Evolutionary conservation across 2,888 invertebrate species (phyloP).

Genomic region (Cheilosia scutellata): DNA sequence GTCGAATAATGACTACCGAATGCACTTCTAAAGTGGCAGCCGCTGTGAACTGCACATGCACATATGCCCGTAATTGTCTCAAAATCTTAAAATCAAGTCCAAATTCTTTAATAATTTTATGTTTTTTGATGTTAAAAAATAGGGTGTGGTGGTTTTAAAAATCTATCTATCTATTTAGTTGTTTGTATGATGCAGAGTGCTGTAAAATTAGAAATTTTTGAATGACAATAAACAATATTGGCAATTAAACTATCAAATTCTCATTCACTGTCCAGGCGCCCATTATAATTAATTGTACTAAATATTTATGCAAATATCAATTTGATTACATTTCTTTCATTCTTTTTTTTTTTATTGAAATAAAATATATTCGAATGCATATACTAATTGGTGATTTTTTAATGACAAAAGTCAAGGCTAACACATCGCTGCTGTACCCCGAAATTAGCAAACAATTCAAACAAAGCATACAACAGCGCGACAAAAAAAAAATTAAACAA

Average conservation of each 20-base stretch:
- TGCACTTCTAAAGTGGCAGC: no score
- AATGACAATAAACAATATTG: slow-evolving; percentile 24
- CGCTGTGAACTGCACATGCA: no score
- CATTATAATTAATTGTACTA: slow-evolving; percentile 33
- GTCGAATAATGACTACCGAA: no score
- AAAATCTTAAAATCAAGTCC: no score
- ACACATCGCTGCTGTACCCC: slow-evolving; percentile 21
- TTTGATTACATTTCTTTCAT: slow-evolving; percentile 8
- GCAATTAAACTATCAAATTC: slow-evolving; percentile 22
- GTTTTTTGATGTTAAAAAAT: no score
- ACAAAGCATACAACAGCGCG: neutral
- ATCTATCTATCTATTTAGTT: no score
- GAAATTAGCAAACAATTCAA: slow-evolving; percentile 34
- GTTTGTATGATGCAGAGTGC: no score
- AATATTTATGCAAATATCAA: slow-evolving; percentile 35
- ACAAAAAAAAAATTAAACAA: neutral
- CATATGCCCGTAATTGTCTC: no score
- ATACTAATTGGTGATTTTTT: slow-evolving; percentile 48
- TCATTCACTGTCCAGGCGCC: slow-evolving; percentile 21
- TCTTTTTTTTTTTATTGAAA: neutral
- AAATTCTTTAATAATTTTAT: no score
- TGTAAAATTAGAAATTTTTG: neutral
- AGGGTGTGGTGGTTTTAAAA: no score
- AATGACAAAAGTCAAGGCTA: slow-evolving; percentile 66
- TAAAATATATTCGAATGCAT: slow-evolving; percentile 26